Percentiles rank a stretch among this genome's conserved stretches.
phyloP scores from a whole-genome alignment of 2,113 vertebrate genomes.

The Mus pahari region DNA sequence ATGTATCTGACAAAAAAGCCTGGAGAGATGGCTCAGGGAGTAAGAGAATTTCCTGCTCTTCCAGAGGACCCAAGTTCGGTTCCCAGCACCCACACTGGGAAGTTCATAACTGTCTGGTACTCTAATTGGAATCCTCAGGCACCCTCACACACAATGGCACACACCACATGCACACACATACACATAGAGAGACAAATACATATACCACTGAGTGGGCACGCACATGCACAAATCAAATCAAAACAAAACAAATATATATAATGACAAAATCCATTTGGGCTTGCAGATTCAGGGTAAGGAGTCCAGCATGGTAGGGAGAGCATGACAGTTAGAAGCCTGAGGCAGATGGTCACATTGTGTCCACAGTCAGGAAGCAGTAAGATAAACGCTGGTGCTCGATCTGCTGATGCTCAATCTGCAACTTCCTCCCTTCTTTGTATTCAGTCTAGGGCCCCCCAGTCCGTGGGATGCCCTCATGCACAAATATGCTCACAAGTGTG shows the following conservation, averaged over 20 bases:
- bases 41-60: background rate
- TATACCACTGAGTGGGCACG: background rate
- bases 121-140: background rate
- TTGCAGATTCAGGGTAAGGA: background rate
- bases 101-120: background rate
- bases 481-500: background rate
- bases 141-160: background rate
- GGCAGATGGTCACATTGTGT: background rate
- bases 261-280: too few species aligned
- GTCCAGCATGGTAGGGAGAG: background rate
- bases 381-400: background rate
- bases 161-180: background rate
- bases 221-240: background rate
- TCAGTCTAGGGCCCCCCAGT: background rate
- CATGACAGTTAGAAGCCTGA: background rate
- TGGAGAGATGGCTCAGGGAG: background rate
- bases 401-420: too few species aligned
- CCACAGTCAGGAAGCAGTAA: background rate
- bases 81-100: background rate
- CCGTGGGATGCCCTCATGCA: background rate
- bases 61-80: background rate
- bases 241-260: background rate
- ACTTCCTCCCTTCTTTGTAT: background rate
- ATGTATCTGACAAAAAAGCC: background rate
- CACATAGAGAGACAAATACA: background rate